Percentiles rank a stretch among this genome's conserved stretches.
phyloP scores from a whole-genome alignment of 2,113 vertebrate species.

The Pycnonotus jocosus region DNA sequence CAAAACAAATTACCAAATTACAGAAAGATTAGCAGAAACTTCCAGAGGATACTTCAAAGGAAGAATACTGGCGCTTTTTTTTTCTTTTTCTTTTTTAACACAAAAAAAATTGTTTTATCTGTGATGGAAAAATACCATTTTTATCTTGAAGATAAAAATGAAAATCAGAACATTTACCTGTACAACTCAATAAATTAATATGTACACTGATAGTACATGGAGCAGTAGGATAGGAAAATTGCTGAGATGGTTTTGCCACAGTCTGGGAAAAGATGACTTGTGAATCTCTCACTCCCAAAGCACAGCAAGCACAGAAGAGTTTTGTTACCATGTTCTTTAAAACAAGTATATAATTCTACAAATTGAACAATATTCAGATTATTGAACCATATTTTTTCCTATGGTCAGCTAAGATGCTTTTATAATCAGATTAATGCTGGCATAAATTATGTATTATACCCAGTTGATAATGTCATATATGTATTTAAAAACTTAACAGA shows the following conservation, averaged over 20 bases:
- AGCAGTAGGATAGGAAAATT: neutral
- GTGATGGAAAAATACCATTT: neutral
- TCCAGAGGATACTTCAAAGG: neutral
- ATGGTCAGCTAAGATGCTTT: neutral
- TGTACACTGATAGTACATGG: neutral
- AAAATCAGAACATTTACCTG: neutral
- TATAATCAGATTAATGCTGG: neutral
- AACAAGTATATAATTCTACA: neutral
- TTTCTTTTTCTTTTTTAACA: neutral
- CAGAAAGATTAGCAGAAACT: neutral
- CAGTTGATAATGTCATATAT: neutral
- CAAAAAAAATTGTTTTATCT: neutral
- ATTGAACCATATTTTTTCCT: neutral
- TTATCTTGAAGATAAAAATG: neutral
- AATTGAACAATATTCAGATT: neutral
- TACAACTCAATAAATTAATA: neutral
- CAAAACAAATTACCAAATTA: neutral
- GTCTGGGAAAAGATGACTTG: neutral
- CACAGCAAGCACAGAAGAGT: neutral
- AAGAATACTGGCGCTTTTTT: neutral
- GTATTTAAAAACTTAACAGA: neutral
- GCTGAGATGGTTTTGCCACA: neutral
- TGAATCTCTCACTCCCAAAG: neutral
- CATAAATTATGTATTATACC: neutral
- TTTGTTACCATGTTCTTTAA: neutral